A percentile compares a stretch with the other conserved stretches of the same genome.
Evolutionary conservation across 2,888 invertebrate genomes (phyloP).

Genomic region (Lithophane ornitopus): DNA sequence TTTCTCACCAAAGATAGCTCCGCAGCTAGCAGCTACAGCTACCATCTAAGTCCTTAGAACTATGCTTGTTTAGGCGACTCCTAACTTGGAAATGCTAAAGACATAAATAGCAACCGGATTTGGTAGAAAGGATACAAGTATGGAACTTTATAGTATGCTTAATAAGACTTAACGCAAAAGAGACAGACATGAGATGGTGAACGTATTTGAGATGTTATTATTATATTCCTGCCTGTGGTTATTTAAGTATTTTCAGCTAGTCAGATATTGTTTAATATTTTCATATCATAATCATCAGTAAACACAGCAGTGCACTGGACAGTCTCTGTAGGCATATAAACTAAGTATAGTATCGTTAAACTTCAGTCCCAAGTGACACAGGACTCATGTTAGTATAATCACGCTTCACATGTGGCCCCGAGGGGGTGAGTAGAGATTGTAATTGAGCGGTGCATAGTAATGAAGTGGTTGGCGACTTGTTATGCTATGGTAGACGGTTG

Average conservation of each 20-base stretch:
- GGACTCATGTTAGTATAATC: conserved; percentile 39
- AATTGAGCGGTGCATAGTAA: conserved; percentile 54
- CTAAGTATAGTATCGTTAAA: conserved; percentile 15
- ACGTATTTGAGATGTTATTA: neutral
- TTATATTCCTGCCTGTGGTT: neutral
- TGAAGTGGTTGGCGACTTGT: conserved; percentile 12
- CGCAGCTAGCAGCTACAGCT: neutral
- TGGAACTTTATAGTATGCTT: neutral
- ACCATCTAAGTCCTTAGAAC: neutral
- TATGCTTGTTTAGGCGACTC: neutral
- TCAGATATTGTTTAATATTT: conserved; percentile 15
- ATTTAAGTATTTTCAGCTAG: neutral
- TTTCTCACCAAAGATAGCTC: too few species aligned
- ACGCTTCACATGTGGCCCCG: conserved; percentile 7
- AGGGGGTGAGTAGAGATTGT: conserved; percentile 43
- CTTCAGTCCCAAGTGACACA: conserved; percentile 8
- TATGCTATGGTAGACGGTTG: neutral
- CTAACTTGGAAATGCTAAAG: neutral
- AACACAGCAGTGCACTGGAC: neutral
- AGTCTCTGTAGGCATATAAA: conserved; percentile 9
- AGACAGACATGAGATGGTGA: neutral
- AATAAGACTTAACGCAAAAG: neutral
- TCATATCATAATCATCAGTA: conserved; percentile 8
- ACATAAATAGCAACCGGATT: neutral
- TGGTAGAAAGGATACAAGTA: neutral